Conservation (phyloP, 2,888 invertebrate genomes). For the Sipha maydis region DNA sequence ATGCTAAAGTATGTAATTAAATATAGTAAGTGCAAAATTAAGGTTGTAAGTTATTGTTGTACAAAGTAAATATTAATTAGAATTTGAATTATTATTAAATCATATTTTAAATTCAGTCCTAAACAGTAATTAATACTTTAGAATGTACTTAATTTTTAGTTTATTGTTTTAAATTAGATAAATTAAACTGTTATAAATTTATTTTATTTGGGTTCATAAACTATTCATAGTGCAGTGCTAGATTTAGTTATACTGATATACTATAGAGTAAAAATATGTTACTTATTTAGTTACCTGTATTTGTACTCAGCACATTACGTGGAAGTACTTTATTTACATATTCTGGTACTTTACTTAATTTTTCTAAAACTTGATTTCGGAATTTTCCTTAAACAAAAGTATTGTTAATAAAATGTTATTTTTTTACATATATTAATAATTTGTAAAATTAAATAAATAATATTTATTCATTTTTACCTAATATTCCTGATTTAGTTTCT, state of each 20-base stretch:
- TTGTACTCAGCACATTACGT: slow-evolving; percentile 68
- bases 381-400: slow-evolving; percentile 64
- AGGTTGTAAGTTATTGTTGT: neutral
- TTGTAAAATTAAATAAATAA: neutral
- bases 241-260: neutral
- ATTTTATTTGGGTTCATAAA: neutral
- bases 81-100: neutral
- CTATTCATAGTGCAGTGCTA: neutral
- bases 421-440: neutral
- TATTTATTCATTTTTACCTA: slow-evolving; percentile 47
- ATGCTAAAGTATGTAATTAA: neutral
- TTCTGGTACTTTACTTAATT: slow-evolving; percentile 68
- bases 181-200: neutral
- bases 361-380: slow-evolving; percentile 67
- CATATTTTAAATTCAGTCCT: neutral
- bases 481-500: slow-evolving; percentile 70
- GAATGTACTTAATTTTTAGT: neutral
- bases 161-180: neutral
- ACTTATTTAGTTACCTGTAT: slow-evolving; percentile 65
- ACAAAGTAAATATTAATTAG: neutral
- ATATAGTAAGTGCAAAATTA: neutral
- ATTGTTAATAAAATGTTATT: neutral
- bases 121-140: neutral
- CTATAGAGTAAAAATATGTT: neutral
- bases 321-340: slow-evolving; percentile 68